phyloP scores from a whole-genome alignment of 2,888 invertebrate genomes.

The Agonopterix alstromeriana region DNA sequence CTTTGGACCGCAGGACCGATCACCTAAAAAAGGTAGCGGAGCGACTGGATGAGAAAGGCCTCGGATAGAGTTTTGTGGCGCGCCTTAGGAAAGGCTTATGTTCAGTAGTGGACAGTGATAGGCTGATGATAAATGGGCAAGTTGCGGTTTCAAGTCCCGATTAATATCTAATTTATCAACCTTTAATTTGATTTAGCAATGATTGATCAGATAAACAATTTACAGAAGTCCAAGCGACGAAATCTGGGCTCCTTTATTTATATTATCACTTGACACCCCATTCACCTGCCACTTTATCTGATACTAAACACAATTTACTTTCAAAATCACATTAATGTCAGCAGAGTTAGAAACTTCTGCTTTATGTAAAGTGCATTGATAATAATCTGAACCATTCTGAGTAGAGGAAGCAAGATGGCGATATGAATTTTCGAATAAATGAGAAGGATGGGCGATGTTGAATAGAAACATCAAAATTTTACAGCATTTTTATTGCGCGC shows the following conservation, averaged over 20 bases:
- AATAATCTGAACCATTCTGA: constrained; percentile 69
- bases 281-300: constrained; percentile 54
- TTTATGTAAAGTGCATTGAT: constrained; percentile 77
- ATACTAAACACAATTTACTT: constrained; percentile 69
- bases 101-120: no score
- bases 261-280: constrained; percentile 70
- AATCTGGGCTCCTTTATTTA: constrained; percentile 60
- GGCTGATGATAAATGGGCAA: no score
- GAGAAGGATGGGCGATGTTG: constrained; percentile 40
- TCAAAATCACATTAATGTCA: constrained; percentile 73
- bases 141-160: no score
- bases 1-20: no score
- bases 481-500: constrained; percentile 72
- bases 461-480: constrained; percentile 77
- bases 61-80: no score
- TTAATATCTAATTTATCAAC: no score
- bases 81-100: no score
- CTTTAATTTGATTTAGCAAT: no score
- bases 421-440: constrained; percentile 15
- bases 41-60: no score
- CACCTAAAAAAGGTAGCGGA: no score
- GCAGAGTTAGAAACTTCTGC: constrained; percentile 62
- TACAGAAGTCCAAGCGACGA: constrained; percentile 23
- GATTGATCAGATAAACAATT: background rate
- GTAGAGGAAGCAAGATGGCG: constrained; percentile 31